Evolutionary conservation across 1,140 invertebrate species (phyloP).

Genomic region (Trypoxylus dichotomus): DNA sequence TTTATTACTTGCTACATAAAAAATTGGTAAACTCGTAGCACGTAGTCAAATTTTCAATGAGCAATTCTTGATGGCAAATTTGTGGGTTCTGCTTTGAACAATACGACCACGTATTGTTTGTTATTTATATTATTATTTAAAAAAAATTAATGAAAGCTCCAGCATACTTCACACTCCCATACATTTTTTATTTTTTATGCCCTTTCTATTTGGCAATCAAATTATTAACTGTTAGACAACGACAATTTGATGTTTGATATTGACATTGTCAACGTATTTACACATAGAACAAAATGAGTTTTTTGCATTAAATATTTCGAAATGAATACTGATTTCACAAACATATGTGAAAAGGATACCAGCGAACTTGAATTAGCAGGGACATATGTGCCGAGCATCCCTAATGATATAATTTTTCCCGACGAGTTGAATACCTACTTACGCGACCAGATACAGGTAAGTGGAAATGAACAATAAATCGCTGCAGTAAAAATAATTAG

Average conservation of each 20-base stretch:
- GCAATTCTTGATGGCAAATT: too few species aligned
- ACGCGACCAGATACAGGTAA: slow-evolving; percentile 49
- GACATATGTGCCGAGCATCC: slow-evolving; percentile 35
- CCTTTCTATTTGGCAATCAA: neutral
- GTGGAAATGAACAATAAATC: too few species aligned
- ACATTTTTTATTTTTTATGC: too few species aligned
- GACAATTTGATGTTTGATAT: neutral
- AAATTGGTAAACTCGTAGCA: too few species aligned
- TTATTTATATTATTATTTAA: too few species aligned
- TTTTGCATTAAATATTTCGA: neutral
- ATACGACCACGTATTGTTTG: too few species aligned
- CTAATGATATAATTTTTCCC: slow-evolving; percentile 46
- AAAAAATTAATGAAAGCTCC: too few species aligned
- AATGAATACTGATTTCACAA: neutral
- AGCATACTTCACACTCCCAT: too few species aligned
- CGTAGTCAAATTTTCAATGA: too few species aligned
- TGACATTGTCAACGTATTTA: neutral
- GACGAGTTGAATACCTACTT: slow-evolving; percentile 50
- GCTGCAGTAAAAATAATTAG: too few species aligned
- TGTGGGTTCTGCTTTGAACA: too few species aligned
- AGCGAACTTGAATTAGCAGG: slow-evolving; percentile 32
- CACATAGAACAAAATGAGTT: neutral
- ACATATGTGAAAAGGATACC: neutral
- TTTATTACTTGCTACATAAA: too few species aligned
- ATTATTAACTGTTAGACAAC: neutral